phyloP scores from a whole-genome alignment of 2,113 vertebrate species.

The Castor canadensis region DNA sequence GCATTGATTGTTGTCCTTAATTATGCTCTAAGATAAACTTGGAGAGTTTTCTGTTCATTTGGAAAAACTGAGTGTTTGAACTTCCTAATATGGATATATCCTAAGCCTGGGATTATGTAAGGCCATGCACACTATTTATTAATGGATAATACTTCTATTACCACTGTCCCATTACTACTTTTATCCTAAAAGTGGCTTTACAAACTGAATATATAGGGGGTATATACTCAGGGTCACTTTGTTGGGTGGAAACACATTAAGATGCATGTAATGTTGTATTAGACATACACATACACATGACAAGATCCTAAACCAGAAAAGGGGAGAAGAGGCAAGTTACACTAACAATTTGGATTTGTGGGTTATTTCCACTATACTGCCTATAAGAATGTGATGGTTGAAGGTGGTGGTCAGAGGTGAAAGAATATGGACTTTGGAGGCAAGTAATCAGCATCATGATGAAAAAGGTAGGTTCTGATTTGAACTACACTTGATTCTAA shows the following conservation, averaged over 20 bases:
- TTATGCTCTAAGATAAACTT: neutral
- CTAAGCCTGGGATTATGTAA: neutral
- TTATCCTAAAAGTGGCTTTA: neutral
- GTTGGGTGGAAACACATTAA: neutral
- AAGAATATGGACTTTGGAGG: neutral
- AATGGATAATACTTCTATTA: neutral
- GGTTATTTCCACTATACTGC: neutral
- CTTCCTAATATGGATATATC: neutral
- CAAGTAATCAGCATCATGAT: neutral
- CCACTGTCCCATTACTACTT: neutral
- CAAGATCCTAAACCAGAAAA: slow-evolving; percentile 1
- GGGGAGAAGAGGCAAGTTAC: neutral
- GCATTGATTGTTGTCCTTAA: neutral
- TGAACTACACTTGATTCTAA: neutral
- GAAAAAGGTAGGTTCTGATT: neutral
- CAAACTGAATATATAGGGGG: neutral
- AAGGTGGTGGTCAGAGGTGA: neutral
- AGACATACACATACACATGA: neutral
- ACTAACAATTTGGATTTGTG: neutral
- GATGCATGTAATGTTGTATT: neutral
- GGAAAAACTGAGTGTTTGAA: neutral
- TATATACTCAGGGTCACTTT: neutral
- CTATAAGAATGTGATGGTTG: neutral
- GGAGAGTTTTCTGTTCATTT: neutral
- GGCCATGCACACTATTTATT: neutral